Conservation (phyloP, 2,888 invertebrate species). For the Drosophila suboccidentalis region DNA sequence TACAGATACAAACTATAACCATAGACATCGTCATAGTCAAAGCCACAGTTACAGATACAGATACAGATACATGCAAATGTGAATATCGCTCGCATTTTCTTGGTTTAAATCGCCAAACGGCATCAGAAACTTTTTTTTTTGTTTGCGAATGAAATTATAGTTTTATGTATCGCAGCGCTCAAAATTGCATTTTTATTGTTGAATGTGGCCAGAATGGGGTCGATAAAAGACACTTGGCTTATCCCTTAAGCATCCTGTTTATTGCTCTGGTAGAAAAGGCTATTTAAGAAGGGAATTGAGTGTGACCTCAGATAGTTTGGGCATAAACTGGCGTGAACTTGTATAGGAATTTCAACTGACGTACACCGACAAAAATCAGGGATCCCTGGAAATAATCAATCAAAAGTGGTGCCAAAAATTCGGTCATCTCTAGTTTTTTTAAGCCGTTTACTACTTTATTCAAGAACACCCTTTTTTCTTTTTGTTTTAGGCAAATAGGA, state of each 20-base stretch:
- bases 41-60: constrained; percentile 28
- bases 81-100: constrained; percentile 35
- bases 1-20: constrained; percentile 17
- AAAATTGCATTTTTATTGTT: constrained; percentile 37
- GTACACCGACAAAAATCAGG: background rate
- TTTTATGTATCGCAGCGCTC: constrained; percentile 5
- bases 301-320: background rate
- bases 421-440: no score
- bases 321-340: background rate
- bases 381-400: no score
- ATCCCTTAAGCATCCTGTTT: constrained; percentile 20
- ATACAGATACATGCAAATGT: constrained; percentile 43
- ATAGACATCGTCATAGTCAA: constrained; percentile 7
- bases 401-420: no score
- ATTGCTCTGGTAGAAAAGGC: background rate
- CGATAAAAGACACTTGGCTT: constrained; percentile 12
- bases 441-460: no score
- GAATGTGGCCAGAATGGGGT: constrained; percentile 5
- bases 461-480: no score
- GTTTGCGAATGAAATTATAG: constrained; percentile 44
- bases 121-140: constrained; percentile 18
- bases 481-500: no score
- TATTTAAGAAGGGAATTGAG: background rate
- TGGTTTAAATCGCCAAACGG: constrained; percentile 35
- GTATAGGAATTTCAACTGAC: background rate